Base-by-base conservation (phyloP, 2,888 invertebrate genomes). In the Scaptomyza polygonia region DNA sequence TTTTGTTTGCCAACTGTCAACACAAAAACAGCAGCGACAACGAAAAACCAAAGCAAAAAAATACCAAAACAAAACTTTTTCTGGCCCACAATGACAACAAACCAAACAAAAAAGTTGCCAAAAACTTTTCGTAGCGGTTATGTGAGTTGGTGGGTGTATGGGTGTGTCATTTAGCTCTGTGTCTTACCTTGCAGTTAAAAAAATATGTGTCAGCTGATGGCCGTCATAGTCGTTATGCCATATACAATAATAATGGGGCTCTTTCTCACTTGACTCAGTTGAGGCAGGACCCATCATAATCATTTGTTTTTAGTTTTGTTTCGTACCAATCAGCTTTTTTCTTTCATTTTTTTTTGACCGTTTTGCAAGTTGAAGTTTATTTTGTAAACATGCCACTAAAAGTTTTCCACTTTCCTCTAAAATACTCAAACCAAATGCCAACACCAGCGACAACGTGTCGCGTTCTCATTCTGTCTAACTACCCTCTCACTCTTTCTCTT, bases 301-400 rank as follows among this genome's bases (percentile, higher is more conserved):
- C 51, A 84, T 81, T 59, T 72, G 66, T 49, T 59, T 45, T 30
- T 30, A 40, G 2, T 39, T 49, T 65, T 67, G 58, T 47, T 68
- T 52, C 65, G 53, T 71, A 56, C 66, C 82, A 85, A 79, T 83
- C 82, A 85, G 74, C 66, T 72, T 75, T 83, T 80, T 77, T 73
- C 27, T 51, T 54, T 48, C 34, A n/a, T 51, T 32, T 29, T 56
- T 32, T 61, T 44, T 54, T 65, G 59, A 59, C 53, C 72, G 70
- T 77, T 85, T 79, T 72, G 72, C 79, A 78, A 85, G 71, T 69
- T 72, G 79, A 84, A 84, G 77, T 82, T 84, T 84, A 84, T 84
- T 84, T 85, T 84, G 84, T 84, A 85, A 87, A 84, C 84, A 84
- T 87, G 87, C 86, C 86, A 84, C 84, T 84, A 84, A 84, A 84